Conservation (phyloP, 2,113 vertebrate genomes). For the Aix galericulata region DNA sequence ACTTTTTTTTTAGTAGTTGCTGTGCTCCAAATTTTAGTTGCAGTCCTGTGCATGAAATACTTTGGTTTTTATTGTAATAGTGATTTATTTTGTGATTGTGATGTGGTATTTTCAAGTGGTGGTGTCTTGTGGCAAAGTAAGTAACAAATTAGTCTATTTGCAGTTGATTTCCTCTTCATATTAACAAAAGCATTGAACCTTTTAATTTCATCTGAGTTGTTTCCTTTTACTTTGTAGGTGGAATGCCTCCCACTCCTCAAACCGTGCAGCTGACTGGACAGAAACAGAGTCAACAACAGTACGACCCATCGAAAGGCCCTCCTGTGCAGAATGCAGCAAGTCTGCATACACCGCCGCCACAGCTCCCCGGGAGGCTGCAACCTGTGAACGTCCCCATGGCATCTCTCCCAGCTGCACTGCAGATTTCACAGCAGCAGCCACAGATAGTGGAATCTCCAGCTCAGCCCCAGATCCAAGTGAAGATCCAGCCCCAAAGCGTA, state of each 20-base stretch:
- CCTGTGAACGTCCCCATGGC: conserved; percentile 70
- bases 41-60: conserved; percentile 43
- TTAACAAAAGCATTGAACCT: rapidly evolving
- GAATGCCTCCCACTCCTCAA: conserved; percentile 92
- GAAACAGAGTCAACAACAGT: conserved; percentile 90
- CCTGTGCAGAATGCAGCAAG: conserved; percentile 93
- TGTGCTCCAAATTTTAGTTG: conserved; percentile 49
- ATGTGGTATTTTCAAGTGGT: conserved; percentile 55
- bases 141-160: not conserved
- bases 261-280: conserved; percentile 88
- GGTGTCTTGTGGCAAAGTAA: conserved; percentile 63
- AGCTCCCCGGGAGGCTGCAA: conserved; percentile 83
- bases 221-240: conserved; percentile 80
- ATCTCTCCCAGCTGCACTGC: conserved; percentile 76
- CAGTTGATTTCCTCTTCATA: not conserved
- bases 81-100: conserved; percentile 51
- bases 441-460: conserved; percentile 79
- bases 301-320: conserved; percentile 92
- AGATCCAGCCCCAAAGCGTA: conserved; percentile 75
- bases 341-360: conserved; percentile 88
- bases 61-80: conserved; percentile 30
- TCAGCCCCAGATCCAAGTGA: conserved; percentile 81
- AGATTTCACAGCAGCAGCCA: conserved; percentile 81
- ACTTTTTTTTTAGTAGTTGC: conserved; percentile 9
- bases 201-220: conserved; percentile 3